These are phyloP conservation scores for Pimephales promelas DNA, from an alignment of 2,113 vertebrate species.

Conservation along the genomic window DNA sequence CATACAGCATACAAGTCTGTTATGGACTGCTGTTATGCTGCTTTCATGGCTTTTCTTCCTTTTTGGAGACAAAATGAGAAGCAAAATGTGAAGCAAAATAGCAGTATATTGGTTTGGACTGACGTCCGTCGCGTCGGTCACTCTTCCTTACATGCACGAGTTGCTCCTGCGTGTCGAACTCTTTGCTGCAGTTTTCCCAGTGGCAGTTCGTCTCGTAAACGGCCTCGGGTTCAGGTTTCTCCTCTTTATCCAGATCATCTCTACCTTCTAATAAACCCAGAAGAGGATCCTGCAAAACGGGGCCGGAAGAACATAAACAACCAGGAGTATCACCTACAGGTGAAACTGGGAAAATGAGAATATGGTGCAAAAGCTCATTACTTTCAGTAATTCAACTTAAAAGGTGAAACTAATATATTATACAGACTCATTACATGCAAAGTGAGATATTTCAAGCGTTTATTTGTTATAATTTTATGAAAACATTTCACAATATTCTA, in stretches of 20 bases:
- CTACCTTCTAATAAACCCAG: conserved; percentile 87
- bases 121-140: background rate
- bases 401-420: no score
- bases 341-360: no score
- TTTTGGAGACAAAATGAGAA: background rate
- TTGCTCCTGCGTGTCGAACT: conserved; percentile 96
- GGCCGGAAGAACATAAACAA: background rate
- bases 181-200: conserved; percentile 95
- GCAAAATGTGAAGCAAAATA: background rate
- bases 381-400: no score
- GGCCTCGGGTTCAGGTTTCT: conserved; percentile 87
- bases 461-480: no score
- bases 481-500: no score
- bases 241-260: conserved; percentile 93
- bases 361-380: no score
- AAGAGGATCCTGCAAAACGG: conserved; percentile 83
- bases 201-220: conserved; percentile 96
- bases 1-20: background rate
- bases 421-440: no score
- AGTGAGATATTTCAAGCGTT: no score
- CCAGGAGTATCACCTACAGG: no score
- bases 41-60: background rate
- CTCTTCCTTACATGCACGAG: conserved; percentile 87
- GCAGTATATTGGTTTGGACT: background rate
- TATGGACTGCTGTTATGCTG: background rate